These are phyloP conservation scores for Origma solitaria DNA, from an alignment of 2,113 vertebrate species.

Conservation along the genomic window DNA sequence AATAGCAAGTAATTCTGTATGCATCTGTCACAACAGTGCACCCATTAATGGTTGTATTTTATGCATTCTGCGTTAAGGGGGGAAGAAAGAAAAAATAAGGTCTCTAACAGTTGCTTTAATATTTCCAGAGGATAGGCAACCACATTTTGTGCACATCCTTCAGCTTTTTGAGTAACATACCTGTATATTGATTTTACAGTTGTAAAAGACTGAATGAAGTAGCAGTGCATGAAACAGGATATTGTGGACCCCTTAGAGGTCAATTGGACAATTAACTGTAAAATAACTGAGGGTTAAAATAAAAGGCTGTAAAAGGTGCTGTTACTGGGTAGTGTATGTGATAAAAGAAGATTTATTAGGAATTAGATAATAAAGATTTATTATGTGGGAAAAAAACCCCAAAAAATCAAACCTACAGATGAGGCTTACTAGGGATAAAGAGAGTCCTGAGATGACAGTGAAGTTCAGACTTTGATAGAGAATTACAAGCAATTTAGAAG, in stretches of 20 bases:
- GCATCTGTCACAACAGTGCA: background rate
- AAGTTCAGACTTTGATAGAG: background rate
- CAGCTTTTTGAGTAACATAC: background rate
- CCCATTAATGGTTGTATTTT: background rate
- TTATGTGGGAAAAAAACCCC: background rate
- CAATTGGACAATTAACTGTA: slow-evolving; percentile 9
- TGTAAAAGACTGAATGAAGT: background rate
- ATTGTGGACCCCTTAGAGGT: background rate
- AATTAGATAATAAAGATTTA: background rate
- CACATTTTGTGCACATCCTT: background rate
- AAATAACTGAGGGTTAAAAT: background rate
- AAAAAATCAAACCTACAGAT: background rate
- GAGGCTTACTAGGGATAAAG: background rate
- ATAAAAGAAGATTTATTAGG: slow-evolving; percentile 2
- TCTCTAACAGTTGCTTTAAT: background rate
- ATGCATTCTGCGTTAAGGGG: background rate
- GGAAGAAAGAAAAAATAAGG: background rate
- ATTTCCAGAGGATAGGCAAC: background rate
- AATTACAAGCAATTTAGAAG: background rate
- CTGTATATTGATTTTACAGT: background rate
- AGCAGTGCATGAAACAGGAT: background rate
- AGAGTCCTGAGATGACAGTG: background rate
- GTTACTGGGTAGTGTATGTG: background rate
- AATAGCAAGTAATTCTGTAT: background rate
- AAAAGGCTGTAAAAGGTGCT: background rate